These are phyloP conservation scores for Terrapene triunguis DNA, from an alignment of 2,113 vertebrate species.

Conservation along the genomic window DNA sequence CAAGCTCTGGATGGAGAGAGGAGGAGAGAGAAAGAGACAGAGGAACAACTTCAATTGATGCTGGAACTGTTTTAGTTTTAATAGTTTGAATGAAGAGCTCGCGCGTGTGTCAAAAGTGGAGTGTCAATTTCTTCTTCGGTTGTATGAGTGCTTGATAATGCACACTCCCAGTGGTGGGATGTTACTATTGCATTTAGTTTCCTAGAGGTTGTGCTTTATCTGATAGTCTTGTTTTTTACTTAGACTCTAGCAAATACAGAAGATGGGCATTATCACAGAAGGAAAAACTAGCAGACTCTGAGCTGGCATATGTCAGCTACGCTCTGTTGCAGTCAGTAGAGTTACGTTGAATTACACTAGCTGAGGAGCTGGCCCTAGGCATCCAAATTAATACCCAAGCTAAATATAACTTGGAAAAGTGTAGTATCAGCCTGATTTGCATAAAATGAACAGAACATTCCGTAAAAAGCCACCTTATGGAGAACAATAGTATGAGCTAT, in stretches of 20 bases:
- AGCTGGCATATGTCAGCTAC: neutral
- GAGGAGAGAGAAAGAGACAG: neutral
- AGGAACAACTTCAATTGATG: rapidly evolving
- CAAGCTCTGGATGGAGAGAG: neutral
- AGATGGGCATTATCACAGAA: neutral
- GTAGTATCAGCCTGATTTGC: neutral
- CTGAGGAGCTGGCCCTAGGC: neutral
- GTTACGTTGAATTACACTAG: neutral
- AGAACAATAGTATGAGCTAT: neutral
- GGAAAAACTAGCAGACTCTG: neutral
- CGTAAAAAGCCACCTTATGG: neutral
- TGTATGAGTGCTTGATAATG: neutral
- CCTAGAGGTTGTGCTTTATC: neutral
- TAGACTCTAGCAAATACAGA: neutral
- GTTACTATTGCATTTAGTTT: neutral
- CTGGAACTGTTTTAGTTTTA: neutral
- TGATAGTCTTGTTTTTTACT: neutral
- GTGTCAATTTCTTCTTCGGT: neutral
- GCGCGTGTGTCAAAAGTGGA: neutral
- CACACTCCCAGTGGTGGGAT: rapidly evolving
- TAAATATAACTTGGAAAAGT: neutral
- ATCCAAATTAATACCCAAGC: neutral
- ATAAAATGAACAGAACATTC: neutral
- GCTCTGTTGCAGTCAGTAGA: neutral
- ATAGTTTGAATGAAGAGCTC: neutral